These are phyloP conservation scores for Pseudoips prasinana DNA, from an alignment of 2,888 invertebrate species.

Conservation along the genomic window DNA sequence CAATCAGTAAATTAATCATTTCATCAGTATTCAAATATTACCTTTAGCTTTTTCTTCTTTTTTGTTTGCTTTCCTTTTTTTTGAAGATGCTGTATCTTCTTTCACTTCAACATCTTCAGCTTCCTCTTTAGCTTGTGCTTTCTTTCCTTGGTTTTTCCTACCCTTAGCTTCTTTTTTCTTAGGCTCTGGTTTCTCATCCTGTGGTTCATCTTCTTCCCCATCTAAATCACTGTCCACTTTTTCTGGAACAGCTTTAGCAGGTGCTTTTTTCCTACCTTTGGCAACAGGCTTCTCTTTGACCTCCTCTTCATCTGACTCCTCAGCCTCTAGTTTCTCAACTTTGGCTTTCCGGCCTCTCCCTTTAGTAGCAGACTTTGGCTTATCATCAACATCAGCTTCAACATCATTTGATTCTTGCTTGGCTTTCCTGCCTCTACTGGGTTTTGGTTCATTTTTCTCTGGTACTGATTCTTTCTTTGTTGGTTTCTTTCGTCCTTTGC, in stretches of 20 bases:
- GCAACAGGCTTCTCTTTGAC: conserved; percentile 44
- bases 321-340: conserved; percentile 34
- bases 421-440: conserved; percentile 47
- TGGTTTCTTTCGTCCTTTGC: conserved; percentile 59
- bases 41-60: conserved; percentile 61
- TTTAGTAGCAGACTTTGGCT: conserved; percentile 49
- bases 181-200: conserved; percentile 47
- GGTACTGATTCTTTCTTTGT: conserved; percentile 56
- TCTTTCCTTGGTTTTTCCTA: conserved; percentile 56
- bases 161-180: conserved; percentile 63
- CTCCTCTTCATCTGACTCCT: conserved; percentile 50
- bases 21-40: conserved; percentile 26
- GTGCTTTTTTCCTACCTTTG: conserved; percentile 41
- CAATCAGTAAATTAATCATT: not conserved
- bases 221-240: conserved; percentile 42
- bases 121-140: conserved; percentile 55
- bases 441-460: conserved; percentile 44
- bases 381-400: conserved; percentile 46
- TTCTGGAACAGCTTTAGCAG: conserved; percentile 42
- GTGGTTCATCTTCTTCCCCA: conserved; percentile 36
- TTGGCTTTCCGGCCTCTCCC: conserved; percentile 56
- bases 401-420: conserved; percentile 46
- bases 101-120: conserved; percentile 44
- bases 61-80: conserved; percentile 55
- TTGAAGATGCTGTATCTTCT: conserved; percentile 40